These are phyloP conservation scores for Drosophila miranda DNA, from an alignment of 1,140 invertebrate species.

Conservation along the genomic window DNA sequence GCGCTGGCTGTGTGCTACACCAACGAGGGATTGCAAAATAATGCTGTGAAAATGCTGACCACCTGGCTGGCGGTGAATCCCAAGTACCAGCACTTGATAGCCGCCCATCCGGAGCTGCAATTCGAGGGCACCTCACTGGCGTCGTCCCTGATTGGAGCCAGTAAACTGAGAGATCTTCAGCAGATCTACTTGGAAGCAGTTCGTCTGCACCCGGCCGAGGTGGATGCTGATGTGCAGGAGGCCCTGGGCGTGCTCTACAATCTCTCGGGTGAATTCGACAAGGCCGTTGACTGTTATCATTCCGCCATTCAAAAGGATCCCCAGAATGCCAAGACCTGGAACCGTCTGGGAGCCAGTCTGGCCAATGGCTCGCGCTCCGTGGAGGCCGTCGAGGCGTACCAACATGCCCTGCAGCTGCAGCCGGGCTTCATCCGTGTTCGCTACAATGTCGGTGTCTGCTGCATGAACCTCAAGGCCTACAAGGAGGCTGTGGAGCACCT, in stretches of 20 bases:
- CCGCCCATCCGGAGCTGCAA: slow-evolving; percentile 82
- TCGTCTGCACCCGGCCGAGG: slow-evolving; percentile 87
- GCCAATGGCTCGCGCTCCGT: slow-evolving; percentile 97
- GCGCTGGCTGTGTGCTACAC: slow-evolving; percentile 96
- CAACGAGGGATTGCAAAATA: slow-evolving; percentile 94
- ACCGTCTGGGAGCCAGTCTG: slow-evolving; percentile 97
- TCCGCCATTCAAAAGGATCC: slow-evolving; percentile 92
- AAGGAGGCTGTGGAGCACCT: slow-evolving; percentile 98
- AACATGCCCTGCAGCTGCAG: slow-evolving; percentile 93
- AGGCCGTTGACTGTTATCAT: slow-evolving; percentile 97
- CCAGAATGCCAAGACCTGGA: slow-evolving; percentile 97
- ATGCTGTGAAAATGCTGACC: slow-evolving; percentile 88
- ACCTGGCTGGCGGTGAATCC: slow-evolving; percentile 94
- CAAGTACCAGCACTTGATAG: slow-evolving; percentile 90
- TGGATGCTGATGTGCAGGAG: slow-evolving; percentile 98
- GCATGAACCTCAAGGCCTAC: slow-evolving; percentile 97
- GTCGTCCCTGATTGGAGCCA: slow-evolving; percentile 68
- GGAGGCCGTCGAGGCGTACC: slow-evolving; percentile 98
- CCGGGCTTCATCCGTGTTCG: slow-evolving; percentile 98
- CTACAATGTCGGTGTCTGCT: slow-evolving; percentile 99
- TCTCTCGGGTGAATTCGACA: slow-evolving; percentile 95
- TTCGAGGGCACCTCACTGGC: slow-evolving; percentile 42
- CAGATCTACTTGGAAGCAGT: slow-evolving; percentile 94
- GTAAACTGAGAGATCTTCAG: slow-evolving; percentile 86
- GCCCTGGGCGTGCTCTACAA: slow-evolving; percentile 98